Base-by-base conservation (phyloP, 2,113 vertebrate genomes). In the Mystacornis crossleyi region DNA sequence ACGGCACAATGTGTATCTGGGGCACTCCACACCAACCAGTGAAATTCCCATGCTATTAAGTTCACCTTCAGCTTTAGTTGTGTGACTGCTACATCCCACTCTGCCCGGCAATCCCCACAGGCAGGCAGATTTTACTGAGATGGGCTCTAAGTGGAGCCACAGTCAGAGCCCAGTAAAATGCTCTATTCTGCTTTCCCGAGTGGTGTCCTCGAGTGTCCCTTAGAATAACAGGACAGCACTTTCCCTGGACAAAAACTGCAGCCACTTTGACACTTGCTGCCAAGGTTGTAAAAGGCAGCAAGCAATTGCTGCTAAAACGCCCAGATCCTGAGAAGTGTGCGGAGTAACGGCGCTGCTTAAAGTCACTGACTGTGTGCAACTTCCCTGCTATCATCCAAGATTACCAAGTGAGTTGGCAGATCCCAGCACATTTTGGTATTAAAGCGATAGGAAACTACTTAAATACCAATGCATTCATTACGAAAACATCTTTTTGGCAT, bases 401-500 rank as follows among this genome's bases (percentile, higher is more conserved):
- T 33, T 71, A 81, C 29, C 25, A 51, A 88, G 66, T 42, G n/a
- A 86, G 14, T 4, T 89, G 79, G 86, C 55, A 95, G 45, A 81
- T 65, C 18, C 47, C 55, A 88, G 80, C 18, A 74, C 17, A 58
- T 86, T 90, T 86, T 79, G 14, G 43, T 81, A 95, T 75, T 86
- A 82, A 96, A 97, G 90, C 33, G 34, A 29, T 40, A 40, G 67
- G 77, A 90, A 89, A 86, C 57, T 65, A 90, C 72, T 87, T 86
- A 84, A 93, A 86, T 64, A 79, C 42, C 4, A 0, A 77, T 71
- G 33, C 26, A 79, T 70, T 88, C 42, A 74, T 91, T 93, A 78
- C 2, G 2, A 70, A 95, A 96, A 85, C 86, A 92, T 88, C 66
- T 94, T 97, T 95, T 70, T 74, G 50, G 90, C 86, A 95, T 94